Conservation (phyloP, 1,140 invertebrate species). For the Drosophila lacertosa region DNA sequence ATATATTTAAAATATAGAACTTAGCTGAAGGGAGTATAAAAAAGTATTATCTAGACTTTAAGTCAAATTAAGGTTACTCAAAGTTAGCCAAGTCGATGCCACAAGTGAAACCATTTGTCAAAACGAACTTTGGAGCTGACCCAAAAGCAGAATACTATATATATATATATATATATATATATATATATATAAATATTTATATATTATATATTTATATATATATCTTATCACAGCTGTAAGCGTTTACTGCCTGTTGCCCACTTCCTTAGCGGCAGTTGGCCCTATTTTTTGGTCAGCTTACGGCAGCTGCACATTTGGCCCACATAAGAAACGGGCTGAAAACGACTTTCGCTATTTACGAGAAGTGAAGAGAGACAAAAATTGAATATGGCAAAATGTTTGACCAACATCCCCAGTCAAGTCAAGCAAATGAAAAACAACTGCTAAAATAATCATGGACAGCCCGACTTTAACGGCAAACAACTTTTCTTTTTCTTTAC, state of each 20-base stretch:
- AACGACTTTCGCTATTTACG: conserved; percentile 75
- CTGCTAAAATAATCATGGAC: conserved; percentile 42
- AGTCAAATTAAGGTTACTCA: not conserved
- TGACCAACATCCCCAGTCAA: conserved; percentile 64
- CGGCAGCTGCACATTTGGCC: conserved; percentile 71
- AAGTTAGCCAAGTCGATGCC: conserved; percentile 1
- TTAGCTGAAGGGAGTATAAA: too few relatives aligned
- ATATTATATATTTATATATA: not conserved
- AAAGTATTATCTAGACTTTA: not conserved
- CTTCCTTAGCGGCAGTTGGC: not conserved
- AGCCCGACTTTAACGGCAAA: conserved; percentile 61
- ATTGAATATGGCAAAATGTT: conserved; percentile 67
- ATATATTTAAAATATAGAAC: too few relatives aligned
- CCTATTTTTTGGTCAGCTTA: conserved; percentile 14
- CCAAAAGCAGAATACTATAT: conserved; percentile 5
- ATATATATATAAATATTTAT: not conserved
- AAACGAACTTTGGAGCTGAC: conserved; percentile 8
- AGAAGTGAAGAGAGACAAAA: conserved; percentile 30
- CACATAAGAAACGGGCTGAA: conserved; percentile 74
- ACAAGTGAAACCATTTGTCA: conserved; percentile 30
- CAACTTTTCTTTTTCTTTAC: conserved; percentile 64
- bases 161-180: not conserved
- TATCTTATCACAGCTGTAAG: not conserved
- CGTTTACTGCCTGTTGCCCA: conserved; percentile 18
- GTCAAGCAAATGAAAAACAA: conserved; percentile 62